Evolutionary conservation across 2,797 vertebrate species (phyloP), one percentile per base, ranked within the genome.

Genomic region (Iguana delicatissima): DNA sequence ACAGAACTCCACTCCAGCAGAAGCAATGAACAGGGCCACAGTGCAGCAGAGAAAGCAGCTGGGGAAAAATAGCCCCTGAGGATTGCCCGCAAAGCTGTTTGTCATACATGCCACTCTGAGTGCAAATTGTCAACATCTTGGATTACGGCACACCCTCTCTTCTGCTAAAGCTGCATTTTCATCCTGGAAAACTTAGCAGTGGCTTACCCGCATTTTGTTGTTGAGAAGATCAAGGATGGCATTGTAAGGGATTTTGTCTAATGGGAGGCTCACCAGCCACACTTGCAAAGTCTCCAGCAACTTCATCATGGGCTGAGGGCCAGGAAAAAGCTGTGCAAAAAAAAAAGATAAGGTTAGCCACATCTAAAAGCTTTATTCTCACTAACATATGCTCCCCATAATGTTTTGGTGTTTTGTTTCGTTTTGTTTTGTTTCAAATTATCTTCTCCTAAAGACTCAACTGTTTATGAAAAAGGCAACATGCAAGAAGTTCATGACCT

Each of bases 161-260:
- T 91, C 85, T 91, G 32, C 92, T 95, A 95, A 95, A 94, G 87
- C 91, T 29, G 81, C 64, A 29, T 72, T 94, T 90, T 59, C 81
- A 29, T 72, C 91, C 91, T 92, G 87, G 72, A 3, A 46, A 89
- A 85, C 87, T 62, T 62, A 62, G 89, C 0, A 59, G 74, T 6
- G 92, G 59, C 85, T 97, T 96, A 99, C 99, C 98, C 97, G 98
- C 98, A 99, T 99, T 96, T 98, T 99, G 97, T 99, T 99, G 97
- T 99, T 98, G 94, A 99, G 98, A 92, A 99, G 98, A 96, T 99
- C 99, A n/a, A 99, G 96, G 90, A 99, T 96, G 0, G 98, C 99
- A 87, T 98, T 96, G 89, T 99, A 99, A 22, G 99, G 99, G 95
- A 99, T 98, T 95, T 96, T 98, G 93, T 98, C 98, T 95, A 99